A percentile compares a stretch with the other conserved stretches of the same genome.
These are phyloP conservation scores for Mesoligia furuncula DNA, from an alignment of 2,888 invertebrate genomes.

Conservation along the genomic window DNA sequence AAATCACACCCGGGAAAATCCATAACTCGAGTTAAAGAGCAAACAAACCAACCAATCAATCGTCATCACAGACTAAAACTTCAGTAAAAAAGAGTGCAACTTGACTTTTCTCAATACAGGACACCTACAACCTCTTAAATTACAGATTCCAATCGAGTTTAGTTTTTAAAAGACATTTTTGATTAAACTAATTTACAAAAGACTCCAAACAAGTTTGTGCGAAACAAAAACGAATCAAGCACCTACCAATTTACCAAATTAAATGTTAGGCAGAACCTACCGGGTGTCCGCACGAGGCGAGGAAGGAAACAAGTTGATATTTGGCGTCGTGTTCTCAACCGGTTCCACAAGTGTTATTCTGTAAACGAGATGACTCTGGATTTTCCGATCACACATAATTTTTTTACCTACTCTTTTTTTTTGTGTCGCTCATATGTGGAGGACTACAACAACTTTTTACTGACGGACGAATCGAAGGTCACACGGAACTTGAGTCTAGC, in stretches of 20 bases:
- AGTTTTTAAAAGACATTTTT: not conserved
- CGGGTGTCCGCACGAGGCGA: constrained; percentile 81
- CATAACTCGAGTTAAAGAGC: not conserved
- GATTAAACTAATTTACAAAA: constrained; percentile 1
- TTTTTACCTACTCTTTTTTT: constrained; percentile 70
- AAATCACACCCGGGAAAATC: constrained; percentile 12
- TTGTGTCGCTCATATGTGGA: constrained; percentile 69
- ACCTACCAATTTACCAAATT: constrained; percentile 47
- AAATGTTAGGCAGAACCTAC: constrained; percentile 56
- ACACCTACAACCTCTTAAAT: not conserved
- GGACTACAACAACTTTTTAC: constrained; percentile 82
- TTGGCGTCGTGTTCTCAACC: constrained; percentile 83
- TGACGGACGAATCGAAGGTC: constrained; percentile 84
- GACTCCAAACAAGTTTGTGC: not conserved
- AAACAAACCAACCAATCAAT: not conserved
- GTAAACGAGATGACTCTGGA: constrained; percentile 88
- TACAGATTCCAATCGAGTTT: not conserved
- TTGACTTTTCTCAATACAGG: not conserved
- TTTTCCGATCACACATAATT: constrained; percentile 85
- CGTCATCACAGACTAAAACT: not conserved
- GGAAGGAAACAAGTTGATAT: constrained; percentile 90
- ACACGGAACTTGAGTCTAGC: constrained; percentile 82
- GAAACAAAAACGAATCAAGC: constrained; percentile 42
- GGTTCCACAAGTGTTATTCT: constrained; percentile 90
- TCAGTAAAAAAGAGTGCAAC: not conserved